A percentile compares a stretch with the other conserved stretches of the same genome.
Evolutionary conservation across 2,888 invertebrate species (phyloP).

Genomic region (Acanthosepion esculentum): DNA sequence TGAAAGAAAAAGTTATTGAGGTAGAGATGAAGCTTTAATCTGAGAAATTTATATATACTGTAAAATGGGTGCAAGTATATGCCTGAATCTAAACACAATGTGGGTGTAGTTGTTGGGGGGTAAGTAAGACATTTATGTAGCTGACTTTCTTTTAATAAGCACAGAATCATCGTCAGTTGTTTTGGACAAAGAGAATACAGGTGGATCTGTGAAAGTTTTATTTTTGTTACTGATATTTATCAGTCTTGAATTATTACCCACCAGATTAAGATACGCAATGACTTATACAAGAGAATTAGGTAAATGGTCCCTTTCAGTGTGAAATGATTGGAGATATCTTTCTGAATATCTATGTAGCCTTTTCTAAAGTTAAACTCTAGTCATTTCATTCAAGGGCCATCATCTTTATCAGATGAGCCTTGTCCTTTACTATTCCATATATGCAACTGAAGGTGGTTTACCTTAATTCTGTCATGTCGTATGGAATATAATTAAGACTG

Average conservation of each 20-base stretch:
- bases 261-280: not conserved
- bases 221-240: not conserved
- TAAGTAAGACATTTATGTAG: not conserved
- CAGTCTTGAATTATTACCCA: not conserved
- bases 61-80: not conserved
- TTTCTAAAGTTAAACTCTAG: too few species aligned
- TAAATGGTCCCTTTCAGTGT: too few species aligned
- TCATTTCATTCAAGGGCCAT: not conserved
- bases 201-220: not conserved
- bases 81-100: not conserved
- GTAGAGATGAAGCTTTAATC: not conserved
- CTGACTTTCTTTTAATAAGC: not conserved
- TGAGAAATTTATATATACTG: not conserved
- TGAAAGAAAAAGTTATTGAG: too few species aligned
- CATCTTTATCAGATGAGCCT: not conserved
- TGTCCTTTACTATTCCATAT: not conserved
- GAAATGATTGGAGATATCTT: too few species aligned
- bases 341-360: too few species aligned
- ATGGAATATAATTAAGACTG: slow-evolving; percentile 9
- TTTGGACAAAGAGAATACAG: not conserved
- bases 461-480: not conserved
- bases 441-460: not conserved
- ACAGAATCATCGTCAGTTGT: not conserved
- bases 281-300: too few species aligned
- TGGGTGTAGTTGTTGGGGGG: not conserved